A percentile compares a stretch with the other conserved stretches of the same genome.
Evolutionary conservation across 2,888 invertebrate species (phyloP).

Genomic region (Argyra leucocephala): DNA sequence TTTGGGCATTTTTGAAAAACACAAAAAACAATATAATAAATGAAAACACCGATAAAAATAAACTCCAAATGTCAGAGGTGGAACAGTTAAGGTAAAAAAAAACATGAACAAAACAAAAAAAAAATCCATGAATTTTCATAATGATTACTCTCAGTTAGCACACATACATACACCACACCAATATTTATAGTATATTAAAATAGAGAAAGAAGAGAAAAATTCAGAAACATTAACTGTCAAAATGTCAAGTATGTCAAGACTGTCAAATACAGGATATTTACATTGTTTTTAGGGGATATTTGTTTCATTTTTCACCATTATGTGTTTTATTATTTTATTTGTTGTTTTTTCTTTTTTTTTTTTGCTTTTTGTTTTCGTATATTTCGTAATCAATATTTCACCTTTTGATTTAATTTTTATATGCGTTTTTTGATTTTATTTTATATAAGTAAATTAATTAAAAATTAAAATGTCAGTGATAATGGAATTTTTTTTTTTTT

Average conservation of each 20-base stretch:
- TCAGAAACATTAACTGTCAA: background rate
- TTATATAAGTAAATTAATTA: background rate
- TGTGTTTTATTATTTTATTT: no score
- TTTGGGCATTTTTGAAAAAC: background rate
- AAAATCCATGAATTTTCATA: no score
- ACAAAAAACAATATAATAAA: background rate
- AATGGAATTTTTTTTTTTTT: no score
- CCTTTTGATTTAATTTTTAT: background rate
- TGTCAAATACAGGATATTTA: background rate
- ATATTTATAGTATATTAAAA: no score
- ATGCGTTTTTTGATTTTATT: background rate
- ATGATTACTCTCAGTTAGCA: no score
- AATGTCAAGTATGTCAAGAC: slow-evolving; percentile 1
- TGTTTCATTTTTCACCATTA: no score
- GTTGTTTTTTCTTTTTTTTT: background rate
- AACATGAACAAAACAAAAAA: no score
- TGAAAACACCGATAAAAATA: background rate
- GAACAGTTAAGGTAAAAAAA: background rate
- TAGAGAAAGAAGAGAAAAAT: background rate
- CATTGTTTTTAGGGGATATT: background rate
- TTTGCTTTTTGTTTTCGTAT: background rate
- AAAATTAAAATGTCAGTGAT: background rate
- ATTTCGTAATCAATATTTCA: background rate
- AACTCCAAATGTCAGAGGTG: slow-evolving; percentile 1
- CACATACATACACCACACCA: no score